Base-by-base conservation (phyloP, 2,113 vertebrate species). In the Proterorhinus semilunaris region DNA sequence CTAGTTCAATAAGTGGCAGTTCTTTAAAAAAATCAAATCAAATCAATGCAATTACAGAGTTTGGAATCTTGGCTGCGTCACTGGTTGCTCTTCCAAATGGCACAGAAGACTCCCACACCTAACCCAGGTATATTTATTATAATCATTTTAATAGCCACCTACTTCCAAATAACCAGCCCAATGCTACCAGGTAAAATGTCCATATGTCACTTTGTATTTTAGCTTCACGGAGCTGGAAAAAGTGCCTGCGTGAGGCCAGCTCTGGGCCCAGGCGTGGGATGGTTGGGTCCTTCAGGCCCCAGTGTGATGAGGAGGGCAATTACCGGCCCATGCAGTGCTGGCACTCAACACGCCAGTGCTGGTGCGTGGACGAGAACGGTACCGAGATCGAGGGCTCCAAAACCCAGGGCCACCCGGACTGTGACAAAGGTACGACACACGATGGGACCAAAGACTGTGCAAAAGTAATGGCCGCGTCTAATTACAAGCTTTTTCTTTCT, bases 331-430 rank as follows among this genome's bases (percentile, higher is more conserved):
- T 91, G 80, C 98, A 99, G 91, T 99, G 98, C 93, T 87, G 87
- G 78, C 57, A 71, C 48, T 55, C 91, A 80, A 94, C 88, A 0
- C 91, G 93, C 51, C 93, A 69, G 81, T 99, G 98, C 93, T 99
- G 97, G 97, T 99, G 98, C 58, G 93, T 91, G 91, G 94, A 96
- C 80, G 82, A 86, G 81, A 87, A 89, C 0, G 98, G 98, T 78
- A 88, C 69, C 4, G 10, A 55, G 88, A 87, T 96, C 8, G 72
- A 89, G 55, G 90, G 87, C 84, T 94, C 95, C 68, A 75, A 47
- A 89, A 84, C 43, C 0, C 89, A 74, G 0, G 85, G 78, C 10
- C 87, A 13, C 47, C 90, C 84, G 6, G 66, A 90, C 12, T 99
- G 97, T 71, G 74, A 75, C 0, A 86, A 87, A 94, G 86, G 87